phyloP scores from a whole-genome alignment of 1,140 invertebrate genomes.

The Drosophila pseudoananassae region DNA sequence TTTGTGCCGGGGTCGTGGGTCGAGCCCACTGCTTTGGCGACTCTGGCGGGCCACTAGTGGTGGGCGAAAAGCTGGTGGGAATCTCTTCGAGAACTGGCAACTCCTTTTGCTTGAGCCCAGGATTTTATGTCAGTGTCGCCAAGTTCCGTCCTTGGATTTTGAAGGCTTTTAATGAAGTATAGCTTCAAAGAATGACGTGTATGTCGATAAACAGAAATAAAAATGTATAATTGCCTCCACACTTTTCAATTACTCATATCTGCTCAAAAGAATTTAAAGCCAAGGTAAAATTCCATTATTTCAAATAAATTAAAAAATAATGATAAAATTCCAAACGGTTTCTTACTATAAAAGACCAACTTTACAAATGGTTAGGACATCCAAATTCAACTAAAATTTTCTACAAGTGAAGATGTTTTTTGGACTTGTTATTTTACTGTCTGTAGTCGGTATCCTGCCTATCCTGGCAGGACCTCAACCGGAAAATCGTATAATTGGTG shows the following conservation, averaged over 20 bases:
- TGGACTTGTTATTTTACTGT: conserved; percentile 3
- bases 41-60: background rate
- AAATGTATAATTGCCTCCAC: background rate
- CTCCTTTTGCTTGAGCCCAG: background rate
- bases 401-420: background rate
- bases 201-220: background rate
- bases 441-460: background rate
- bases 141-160: background rate
- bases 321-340: too few species aligned
- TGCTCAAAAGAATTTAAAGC: background rate
- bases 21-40: background rate
- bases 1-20: background rate
- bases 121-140: background rate
- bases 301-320: too few species aligned
- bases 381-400: background rate
- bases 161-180: background rate
- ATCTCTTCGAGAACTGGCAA: background rate
- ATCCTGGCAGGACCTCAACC: background rate
- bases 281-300: too few species aligned
- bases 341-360: background rate
- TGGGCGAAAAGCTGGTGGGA: background rate
- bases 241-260: background rate
- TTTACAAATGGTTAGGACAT: background rate
- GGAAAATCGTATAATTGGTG: conserved; percentile 24
- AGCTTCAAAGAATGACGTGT: too few species aligned